phyloP scores from a whole-genome alignment of 1,140 invertebrate genomes.

The Orchesella cincta region DNA sequence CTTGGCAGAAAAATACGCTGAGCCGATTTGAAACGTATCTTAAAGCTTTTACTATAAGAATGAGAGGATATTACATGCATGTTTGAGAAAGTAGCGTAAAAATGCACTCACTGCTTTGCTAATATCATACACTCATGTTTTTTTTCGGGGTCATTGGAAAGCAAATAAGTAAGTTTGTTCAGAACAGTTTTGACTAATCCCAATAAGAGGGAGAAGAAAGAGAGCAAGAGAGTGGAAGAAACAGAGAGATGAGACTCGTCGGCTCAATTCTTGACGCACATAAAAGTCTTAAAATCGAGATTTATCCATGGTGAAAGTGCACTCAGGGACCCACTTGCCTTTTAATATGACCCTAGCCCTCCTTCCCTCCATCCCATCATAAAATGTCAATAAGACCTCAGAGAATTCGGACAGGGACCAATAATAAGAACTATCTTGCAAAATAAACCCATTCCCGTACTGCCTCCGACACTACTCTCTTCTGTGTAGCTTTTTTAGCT shows the following conservation, averaged over 20 bases:
- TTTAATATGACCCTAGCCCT: conserved; percentile 43
- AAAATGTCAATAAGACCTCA: conserved; percentile 48
- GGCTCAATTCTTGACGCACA: conserved; percentile 39
- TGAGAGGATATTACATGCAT: conserved; percentile 17
- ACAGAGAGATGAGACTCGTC: conserved; percentile 28
- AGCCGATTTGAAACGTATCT: not conserved
- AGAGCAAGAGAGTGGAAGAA: not conserved
- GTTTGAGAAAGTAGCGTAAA: conserved; percentile 2
- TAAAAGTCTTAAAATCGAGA: conserved; percentile 49
- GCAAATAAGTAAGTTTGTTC: conserved; percentile 29
- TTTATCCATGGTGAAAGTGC: conserved; percentile 44
- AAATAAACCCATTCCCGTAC: not conserved
- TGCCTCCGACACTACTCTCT: conserved; percentile 1
- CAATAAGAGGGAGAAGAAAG: not conserved
- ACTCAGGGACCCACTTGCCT: conserved; percentile 44
- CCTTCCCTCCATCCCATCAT: conserved; percentile 41
- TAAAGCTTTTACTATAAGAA: conserved; percentile 12
- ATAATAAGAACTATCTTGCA: conserved; percentile 37
- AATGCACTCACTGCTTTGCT: not conserved
- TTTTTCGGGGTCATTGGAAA: conserved; percentile 27
- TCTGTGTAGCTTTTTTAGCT: not conserved
- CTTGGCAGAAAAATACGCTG: not conserved
- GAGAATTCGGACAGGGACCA: conserved; percentile 42
- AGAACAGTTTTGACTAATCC: conserved; percentile 25
- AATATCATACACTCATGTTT: not conserved